Conservation (phyloP, 1,140 invertebrate species). For the Pseudomyrmex cubaensis region DNA sequence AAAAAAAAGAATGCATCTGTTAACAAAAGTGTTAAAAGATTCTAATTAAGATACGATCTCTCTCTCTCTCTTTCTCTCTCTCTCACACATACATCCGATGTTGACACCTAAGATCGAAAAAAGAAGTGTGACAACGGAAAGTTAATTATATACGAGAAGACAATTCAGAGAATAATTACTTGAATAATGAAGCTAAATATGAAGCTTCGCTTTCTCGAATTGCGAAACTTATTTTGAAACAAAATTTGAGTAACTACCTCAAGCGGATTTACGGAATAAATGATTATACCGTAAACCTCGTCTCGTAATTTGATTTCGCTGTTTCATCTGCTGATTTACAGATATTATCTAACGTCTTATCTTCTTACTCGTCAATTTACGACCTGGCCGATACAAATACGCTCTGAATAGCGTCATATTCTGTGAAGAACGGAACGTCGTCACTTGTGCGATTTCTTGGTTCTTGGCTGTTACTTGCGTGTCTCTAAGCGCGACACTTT, state of each 20-base stretch:
- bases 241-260: not conserved
- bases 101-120: not conserved
- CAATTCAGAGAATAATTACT: not conserved
- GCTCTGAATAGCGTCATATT: slow-evolving; percentile 39
- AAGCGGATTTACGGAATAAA: not conserved
- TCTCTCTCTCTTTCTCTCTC: not conserved
- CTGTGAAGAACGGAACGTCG: slow-evolving; percentile 55
- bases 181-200: not conserved
- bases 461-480: slow-evolving; percentile 23
- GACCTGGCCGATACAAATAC: slow-evolving; percentile 44
- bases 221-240: slow-evolving; percentile 14
- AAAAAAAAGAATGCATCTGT: not conserved
- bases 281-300: slow-evolving; percentile 26
- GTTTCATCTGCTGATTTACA: slow-evolving; percentile 72
- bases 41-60: not conserved
- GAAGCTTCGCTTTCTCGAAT: not conserved
- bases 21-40: not conserved
- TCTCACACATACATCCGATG: not conserved
- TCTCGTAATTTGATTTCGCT: slow-evolving; percentile 65
- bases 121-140: not conserved
- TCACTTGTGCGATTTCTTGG: slow-evolving; percentile 68
- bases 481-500: slow-evolving; percentile 24
- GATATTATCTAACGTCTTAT: slow-evolving; percentile 50
- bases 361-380: slow-evolving; percentile 70
- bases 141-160: not conserved